Conservation (phyloP, 2,113 vertebrate genomes). For the Coturnix japonica region DNA sequence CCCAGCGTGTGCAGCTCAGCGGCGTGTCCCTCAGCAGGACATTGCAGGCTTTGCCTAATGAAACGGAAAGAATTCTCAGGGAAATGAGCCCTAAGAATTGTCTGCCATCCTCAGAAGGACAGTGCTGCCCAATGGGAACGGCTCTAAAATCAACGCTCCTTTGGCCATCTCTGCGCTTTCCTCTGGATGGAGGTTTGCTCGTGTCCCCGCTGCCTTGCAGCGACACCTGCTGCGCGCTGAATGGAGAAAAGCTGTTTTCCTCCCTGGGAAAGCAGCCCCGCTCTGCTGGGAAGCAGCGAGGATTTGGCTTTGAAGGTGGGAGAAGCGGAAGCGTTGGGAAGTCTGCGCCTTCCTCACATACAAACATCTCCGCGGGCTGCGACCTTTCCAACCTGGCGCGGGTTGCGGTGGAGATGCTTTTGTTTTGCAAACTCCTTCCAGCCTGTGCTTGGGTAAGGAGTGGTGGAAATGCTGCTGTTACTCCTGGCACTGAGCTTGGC, state of each 20-base stretch:
- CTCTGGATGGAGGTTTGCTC: neutral
- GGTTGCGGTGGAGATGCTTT: accelerated
- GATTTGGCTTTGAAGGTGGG: neutral
- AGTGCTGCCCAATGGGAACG: accelerated
- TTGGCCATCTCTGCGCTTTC: neutral
- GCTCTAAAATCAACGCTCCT: accelerated
- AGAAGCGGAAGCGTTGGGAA: neutral
- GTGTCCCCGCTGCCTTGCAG: conserved; percentile 40
- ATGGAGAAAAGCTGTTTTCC: neutral
- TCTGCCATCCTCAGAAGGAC: neutral
- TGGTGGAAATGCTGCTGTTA: neutral
- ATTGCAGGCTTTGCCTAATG: neutral
- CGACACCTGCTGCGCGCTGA: conserved; percentile 50
- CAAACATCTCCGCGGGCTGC: accelerated
- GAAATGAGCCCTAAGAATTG: neutral
- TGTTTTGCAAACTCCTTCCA: neutral
- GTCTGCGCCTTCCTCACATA: neutral
- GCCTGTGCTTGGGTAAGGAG: neutral
- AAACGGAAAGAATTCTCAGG: neutral
- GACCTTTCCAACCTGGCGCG: neutral
- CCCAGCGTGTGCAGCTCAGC: neutral
- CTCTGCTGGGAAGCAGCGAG: neutral
- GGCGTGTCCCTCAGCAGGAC: neutral
- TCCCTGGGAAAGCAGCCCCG: neutral
- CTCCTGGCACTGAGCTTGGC: neutral